Conservation (phyloP, 2,888 invertebrate genomes). For the Lasioglossum calceatum region DNA sequence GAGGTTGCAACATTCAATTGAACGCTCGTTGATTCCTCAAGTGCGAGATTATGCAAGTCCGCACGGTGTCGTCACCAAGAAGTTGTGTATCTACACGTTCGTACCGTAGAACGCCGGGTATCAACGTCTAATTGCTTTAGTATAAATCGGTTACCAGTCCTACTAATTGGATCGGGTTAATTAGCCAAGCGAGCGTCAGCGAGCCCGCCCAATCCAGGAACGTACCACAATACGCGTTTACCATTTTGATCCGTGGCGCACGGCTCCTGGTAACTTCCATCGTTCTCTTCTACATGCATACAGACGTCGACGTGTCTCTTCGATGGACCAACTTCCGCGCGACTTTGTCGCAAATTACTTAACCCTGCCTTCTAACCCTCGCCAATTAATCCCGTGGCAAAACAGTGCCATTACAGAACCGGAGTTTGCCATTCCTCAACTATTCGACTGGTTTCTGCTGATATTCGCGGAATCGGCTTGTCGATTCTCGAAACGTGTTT, state of each 20-base stretch:
- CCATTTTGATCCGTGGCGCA: constrained; percentile 38
- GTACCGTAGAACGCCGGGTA: constrained; percentile 4
- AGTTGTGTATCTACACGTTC: not conserved
- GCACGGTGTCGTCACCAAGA: not conserved
- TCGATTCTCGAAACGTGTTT: not conserved
- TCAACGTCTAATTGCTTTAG: constrained; percentile 44
- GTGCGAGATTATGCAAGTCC: not conserved
- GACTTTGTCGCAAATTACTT: constrained; percentile 24
- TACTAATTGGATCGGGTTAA: constrained; percentile 51
- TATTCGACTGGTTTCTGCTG: not conserved
- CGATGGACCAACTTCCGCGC: constrained; percentile 16
- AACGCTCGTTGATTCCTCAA: not conserved
- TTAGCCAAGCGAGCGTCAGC: constrained; percentile 33
- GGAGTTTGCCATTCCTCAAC: not conserved
- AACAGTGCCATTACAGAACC: not conserved
- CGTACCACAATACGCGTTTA: constrained; percentile 39
- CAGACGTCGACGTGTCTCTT: constrained; percentile 12
- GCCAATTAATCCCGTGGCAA: not conserved
- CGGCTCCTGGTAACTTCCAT: not conserved
- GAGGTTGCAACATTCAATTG: not conserved
- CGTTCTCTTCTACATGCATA: not conserved
- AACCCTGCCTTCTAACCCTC: not conserved
- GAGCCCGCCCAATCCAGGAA: constrained; percentile 6
- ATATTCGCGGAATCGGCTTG: not conserved
- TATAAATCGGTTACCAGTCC: constrained; percentile 41